Evolutionary conservation across 2,113 vertebrate species (phyloP).

Genomic region (Drymodes brunneopygia): DNA sequence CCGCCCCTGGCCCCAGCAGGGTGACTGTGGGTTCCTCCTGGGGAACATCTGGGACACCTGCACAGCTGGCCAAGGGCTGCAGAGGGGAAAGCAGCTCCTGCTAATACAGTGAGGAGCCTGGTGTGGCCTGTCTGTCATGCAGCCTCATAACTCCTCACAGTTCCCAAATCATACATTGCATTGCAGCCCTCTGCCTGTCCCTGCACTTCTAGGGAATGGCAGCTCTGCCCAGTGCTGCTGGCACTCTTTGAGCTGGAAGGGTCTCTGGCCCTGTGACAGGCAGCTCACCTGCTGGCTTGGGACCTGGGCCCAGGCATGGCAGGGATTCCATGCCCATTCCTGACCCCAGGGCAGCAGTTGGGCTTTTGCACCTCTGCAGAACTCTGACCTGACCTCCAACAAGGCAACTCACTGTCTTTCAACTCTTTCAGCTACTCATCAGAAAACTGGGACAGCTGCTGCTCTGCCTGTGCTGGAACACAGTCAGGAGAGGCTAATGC

Average conservation of each 20-base stretch:
- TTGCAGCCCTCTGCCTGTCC: background rate
- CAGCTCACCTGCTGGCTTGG: background rate
- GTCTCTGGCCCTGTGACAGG: background rate
- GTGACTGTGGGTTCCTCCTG: too few species aligned
- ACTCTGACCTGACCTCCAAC: background rate
- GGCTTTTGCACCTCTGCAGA: background rate
- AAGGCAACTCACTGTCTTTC: background rate
- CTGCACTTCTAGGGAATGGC: background rate
- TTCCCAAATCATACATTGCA: background rate
- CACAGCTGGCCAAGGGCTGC: background rate
- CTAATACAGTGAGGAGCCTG: background rate
- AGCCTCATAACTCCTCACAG: background rate
- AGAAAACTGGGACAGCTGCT: background rate
- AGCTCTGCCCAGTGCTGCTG: rapidly evolving
- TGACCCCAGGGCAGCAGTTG: rapidly evolving
- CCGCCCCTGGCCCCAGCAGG: background rate
- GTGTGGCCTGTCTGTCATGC: background rate
- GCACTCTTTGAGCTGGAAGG: background rate
- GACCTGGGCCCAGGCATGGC: background rate
- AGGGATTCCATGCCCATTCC: rapidly evolving
- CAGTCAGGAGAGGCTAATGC: background rate
- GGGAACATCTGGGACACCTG: background rate
- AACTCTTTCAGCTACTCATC: background rate
- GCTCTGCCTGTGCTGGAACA: background rate
- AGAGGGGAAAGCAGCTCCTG: rapidly evolving